Percentiles rank a stretch among this genome's conserved stretches.
Evolutionary conservation across 2,113 vertebrate species (phyloP).

Genomic region (Sardina pilchardus): DNA sequence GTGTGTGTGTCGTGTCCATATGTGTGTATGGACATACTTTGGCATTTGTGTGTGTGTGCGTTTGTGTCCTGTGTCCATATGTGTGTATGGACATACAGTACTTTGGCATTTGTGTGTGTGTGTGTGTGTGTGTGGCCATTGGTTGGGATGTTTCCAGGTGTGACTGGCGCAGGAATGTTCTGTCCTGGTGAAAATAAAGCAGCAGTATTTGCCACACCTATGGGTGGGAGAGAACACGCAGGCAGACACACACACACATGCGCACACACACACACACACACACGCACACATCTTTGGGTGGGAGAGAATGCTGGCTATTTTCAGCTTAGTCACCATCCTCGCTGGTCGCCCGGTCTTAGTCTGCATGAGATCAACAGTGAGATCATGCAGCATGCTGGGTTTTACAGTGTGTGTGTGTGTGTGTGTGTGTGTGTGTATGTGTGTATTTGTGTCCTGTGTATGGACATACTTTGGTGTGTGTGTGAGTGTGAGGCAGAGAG

Average conservation of each 20-base stretch:
- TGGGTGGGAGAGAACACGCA: neutral
- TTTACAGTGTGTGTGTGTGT: neutral
- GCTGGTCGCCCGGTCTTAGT: neutral
- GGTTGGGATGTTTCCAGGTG: neutral
- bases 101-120: no score
- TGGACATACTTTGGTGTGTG: no score
- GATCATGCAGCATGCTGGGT: neutral
- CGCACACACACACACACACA: constrained; percentile 3
- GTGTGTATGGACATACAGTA: neutral
- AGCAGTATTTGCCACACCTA: neutral
- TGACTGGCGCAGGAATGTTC: neutral
- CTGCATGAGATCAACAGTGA: constrained; percentile 12
- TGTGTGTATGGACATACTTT: neutral
- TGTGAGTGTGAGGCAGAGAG: neutral
- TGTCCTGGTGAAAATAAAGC: neutral
- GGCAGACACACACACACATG: neutral
- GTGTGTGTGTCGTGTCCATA: neutral
- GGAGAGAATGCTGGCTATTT: neutral
- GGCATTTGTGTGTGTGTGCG: neutral
- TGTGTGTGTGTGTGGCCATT: neutral
- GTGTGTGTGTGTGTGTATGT: constrained; percentile 16
- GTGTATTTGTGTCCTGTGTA: no score
- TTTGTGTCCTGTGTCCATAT: neutral
- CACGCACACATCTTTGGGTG: neutral
- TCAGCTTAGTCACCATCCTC: neutral